Evolutionary conservation across 2,797 vertebrate genomes (phyloP).

Genomic region (Pygocentrus nattereri): DNA sequence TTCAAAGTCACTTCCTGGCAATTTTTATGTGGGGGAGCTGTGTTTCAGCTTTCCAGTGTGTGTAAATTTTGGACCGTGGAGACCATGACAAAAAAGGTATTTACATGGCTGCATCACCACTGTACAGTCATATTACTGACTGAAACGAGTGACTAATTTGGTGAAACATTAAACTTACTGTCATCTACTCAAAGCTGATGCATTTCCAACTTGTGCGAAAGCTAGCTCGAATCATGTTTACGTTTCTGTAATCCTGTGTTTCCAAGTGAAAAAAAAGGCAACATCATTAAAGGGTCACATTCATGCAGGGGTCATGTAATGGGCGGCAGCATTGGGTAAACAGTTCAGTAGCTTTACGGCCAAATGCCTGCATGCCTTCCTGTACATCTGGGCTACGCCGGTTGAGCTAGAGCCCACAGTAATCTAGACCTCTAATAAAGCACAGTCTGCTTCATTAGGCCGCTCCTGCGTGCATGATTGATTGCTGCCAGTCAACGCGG

Average conservation of each 20-base stretch:
- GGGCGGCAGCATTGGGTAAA: slow-evolving; percentile 68
- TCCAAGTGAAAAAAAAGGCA: slow-evolving; percentile 20
- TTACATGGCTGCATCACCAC: slow-evolving; percentile 4
- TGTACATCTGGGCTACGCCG: slow-evolving; percentile 62
- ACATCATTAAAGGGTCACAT: slow-evolving; percentile 55
- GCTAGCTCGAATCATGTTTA: slow-evolving; percentile 31
- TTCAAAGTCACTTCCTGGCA: slow-evolving; percentile 22
- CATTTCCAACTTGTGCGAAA: neutral
- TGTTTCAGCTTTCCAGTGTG: slow-evolving; percentile 25
- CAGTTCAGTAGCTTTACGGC: slow-evolving; percentile 73
- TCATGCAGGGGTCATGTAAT: slow-evolving; percentile 66
- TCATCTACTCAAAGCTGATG: slow-evolving; percentile 21
- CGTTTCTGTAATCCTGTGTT: slow-evolving; percentile 27
- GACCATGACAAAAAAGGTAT: slow-evolving; percentile 7
- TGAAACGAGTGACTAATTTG: slow-evolving; percentile 35
- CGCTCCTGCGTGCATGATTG: slow-evolving; percentile 88
- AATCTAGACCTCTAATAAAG: slow-evolving; percentile 78
- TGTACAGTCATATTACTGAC: slow-evolving; percentile 16
- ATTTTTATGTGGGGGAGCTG: slow-evolving; percentile 11
- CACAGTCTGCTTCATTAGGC: slow-evolving; percentile 78
- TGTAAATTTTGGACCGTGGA: slow-evolving; percentile 13
- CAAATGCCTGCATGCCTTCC: slow-evolving; percentile 39
- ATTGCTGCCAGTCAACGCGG: slow-evolving; percentile 94
- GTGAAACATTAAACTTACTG: slow-evolving; percentile 1
- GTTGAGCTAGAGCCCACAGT: slow-evolving; percentile 66